Percentiles rank a stretch among this genome's conserved stretches.
Conservation (phyloP, 2,797 vertebrate species). For the Adrianichthys oophorus region DNA sequence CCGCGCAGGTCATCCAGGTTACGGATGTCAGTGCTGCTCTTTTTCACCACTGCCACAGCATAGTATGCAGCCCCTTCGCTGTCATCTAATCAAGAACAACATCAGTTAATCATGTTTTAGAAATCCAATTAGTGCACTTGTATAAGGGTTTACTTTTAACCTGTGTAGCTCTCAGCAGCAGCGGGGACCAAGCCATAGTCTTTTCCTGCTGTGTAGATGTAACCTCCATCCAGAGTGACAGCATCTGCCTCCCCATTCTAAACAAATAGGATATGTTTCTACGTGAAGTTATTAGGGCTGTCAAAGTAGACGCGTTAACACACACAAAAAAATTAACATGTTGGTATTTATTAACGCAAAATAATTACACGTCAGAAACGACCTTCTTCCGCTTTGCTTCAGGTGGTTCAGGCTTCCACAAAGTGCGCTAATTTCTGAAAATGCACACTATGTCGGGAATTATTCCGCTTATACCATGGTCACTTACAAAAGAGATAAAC, state of each 20-base stretch:
- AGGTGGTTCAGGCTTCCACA: too few relatives aligned
- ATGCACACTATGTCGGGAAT: too few relatives aligned
- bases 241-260: conserved; percentile 86
- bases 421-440: too few relatives aligned
- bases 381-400: too few relatives aligned
- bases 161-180: conserved; percentile 86
- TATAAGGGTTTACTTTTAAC: conserved; percentile 61
- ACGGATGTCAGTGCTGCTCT: conserved; percentile 73
- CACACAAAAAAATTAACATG: too few relatives aligned
- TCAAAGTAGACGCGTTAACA: too few relatives aligned
- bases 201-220: conserved; percentile 91
- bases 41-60: conserved; percentile 86
- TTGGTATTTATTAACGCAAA: too few relatives aligned
- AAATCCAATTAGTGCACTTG: not conserved
- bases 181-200: conserved; percentile 86
- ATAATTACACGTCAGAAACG: too few relatives aligned
- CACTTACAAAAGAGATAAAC: too few relatives aligned
- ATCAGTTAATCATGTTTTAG: rapidly evolving
- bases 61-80: conserved; percentile 82
- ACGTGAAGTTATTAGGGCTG: not conserved
- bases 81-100: conserved; percentile 62
- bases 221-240: conserved; percentile 85
- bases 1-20: conserved; percentile 81
- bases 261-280: conserved; percentile 5
- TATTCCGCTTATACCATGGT: too few relatives aligned